These are phyloP conservation scores for Channa striata DNA, from an alignment of 2,797 vertebrate species.

Conservation along the genomic window DNA sequence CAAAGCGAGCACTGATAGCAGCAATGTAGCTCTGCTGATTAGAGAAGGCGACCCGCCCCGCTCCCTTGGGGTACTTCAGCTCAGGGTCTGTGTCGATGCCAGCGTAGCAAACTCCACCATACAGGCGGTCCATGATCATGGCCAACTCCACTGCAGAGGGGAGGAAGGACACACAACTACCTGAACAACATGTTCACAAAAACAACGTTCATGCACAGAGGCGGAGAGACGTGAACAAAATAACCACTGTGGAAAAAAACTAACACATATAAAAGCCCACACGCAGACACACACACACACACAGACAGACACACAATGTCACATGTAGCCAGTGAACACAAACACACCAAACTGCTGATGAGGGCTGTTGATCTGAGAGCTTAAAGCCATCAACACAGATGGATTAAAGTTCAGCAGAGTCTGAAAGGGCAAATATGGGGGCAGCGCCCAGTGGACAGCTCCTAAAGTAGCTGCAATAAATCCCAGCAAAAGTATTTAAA, in stretches of 20 bases:
- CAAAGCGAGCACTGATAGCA: conserved; percentile 99
- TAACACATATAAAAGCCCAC: not conserved
- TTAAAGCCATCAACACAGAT: conserved; percentile 34
- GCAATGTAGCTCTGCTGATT: conserved; percentile 99
- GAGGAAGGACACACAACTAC: not conserved
- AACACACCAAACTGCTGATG: conserved; percentile 28
- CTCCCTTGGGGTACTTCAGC: conserved; percentile 99
- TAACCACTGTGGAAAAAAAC: conserved; percentile 6
- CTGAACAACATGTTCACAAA: conserved; percentile 14
- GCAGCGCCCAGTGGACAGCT: conserved; percentile 1
- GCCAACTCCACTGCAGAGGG: conserved; percentile 93
- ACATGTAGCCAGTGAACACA: conserved; percentile 33
- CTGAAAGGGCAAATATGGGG: conserved; percentile 30
- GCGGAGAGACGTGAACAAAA: not conserved
- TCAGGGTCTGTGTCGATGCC: conserved; percentile 99
- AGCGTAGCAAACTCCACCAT: conserved; percentile 98
- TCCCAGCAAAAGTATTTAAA: not conserved
- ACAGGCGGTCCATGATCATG: conserved; percentile 99
- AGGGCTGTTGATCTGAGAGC: conserved; percentile 42
- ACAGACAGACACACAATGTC: not conserved
- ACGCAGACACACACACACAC: not conserved
- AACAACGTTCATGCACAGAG: not conserved
- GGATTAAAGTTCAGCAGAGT: conserved; percentile 39
- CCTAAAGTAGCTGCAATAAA: conserved; percentile 5
- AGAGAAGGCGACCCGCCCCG: conserved; percentile 98